These are phyloP conservation scores for Eulemur rufifrons DNA, from an alignment of 2,113 vertebrate genomes.

Conservation along the genomic window DNA sequence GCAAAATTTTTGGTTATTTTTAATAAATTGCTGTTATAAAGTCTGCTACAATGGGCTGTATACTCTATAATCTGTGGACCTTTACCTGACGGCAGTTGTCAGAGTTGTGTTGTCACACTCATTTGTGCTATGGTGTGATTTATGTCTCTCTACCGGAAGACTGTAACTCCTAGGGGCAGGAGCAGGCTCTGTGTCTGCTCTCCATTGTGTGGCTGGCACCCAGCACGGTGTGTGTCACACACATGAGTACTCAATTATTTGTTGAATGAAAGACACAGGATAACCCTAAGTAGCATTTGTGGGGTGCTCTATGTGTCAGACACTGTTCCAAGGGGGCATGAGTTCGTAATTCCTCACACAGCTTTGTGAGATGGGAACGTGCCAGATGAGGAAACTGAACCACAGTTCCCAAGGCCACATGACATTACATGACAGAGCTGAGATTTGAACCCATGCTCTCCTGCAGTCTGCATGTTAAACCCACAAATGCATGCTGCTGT, in stretches of 20 bases:
- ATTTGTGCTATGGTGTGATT: background rate
- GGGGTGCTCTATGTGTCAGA: background rate
- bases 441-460: background rate
- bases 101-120: background rate
- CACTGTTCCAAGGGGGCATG: background rate
- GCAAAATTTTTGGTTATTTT: background rate
- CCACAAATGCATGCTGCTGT: rapidly evolving
- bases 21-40: background rate
- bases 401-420: background rate
- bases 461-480: background rate
- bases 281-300: background rate
- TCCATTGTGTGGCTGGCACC: background rate
- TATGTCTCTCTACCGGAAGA: background rate
- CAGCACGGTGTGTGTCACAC: background rate
- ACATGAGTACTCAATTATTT: background rate
- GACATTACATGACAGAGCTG: background rate
- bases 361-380: background rate
- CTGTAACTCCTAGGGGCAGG: background rate
- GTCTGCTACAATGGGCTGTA: rapidly evolving
- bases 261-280: background rate
- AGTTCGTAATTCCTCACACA: background rate
- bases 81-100: background rate
- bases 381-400: background rate
- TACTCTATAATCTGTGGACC: rapidly evolving
- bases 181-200: background rate